These are phyloP conservation scores for Thecophora atra DNA, from an alignment of 2,888 invertebrate species.

Conservation along the genomic window DNA sequence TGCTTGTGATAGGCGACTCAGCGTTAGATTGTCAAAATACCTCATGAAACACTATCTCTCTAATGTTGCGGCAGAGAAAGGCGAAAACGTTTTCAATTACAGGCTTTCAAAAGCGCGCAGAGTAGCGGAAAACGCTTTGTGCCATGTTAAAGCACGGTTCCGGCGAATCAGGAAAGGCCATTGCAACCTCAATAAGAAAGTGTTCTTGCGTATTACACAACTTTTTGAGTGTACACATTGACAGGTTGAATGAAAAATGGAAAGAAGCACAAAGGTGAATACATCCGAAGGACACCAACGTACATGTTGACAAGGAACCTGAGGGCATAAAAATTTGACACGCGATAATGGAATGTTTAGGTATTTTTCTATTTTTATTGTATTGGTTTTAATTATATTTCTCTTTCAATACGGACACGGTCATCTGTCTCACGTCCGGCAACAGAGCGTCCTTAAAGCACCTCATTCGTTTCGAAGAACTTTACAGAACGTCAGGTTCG, in stretches of 20 bases:
- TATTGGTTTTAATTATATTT: not conserved
- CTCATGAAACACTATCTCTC: not conserved
- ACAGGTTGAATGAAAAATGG: slow-evolving; percentile 6
- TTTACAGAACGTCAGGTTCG: not conserved
- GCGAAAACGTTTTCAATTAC: not conserved
- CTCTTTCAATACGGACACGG: not conserved
- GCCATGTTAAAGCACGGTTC: not conserved
- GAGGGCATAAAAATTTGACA: not conserved
- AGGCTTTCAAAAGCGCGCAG: not conserved
- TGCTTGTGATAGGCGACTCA: not conserved
- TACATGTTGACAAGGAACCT: not conserved
- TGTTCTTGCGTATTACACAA: not conserved
- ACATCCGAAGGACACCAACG: not conserved
- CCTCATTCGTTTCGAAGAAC: not conserved
- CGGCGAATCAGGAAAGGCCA: slow-evolving; percentile 3
- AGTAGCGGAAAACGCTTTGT: not conserved
- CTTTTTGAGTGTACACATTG: not conserved
- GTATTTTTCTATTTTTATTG: not conserved
- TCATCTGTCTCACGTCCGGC: not conserved
- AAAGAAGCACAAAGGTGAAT: not conserved
- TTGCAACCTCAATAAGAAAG: not conserved
- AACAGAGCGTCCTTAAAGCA: not conserved
- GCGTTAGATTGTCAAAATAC: not conserved
- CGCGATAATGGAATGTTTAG: not conserved
- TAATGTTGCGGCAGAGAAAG: not conserved